phyloP scores from a whole-genome alignment of 2,113 vertebrate species.

The Cryptotis parvus region DNA sequence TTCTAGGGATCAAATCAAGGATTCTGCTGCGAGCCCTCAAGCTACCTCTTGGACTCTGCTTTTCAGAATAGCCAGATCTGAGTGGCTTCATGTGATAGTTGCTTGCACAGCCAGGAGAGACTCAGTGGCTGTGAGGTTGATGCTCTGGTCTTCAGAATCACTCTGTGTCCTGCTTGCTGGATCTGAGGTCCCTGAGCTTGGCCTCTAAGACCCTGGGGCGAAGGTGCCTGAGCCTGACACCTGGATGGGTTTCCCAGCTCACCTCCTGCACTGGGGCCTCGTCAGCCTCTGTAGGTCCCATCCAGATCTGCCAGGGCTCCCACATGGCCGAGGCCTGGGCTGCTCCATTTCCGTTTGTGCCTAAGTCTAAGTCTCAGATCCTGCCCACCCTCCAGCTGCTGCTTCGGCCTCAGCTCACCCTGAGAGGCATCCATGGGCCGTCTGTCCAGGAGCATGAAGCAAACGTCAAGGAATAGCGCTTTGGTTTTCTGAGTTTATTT shows the following conservation, averaged over 20 bases:
- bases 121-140: neutral
- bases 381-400: neutral
- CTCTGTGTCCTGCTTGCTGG: neutral
- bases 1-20: too few species aligned
- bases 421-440: neutral
- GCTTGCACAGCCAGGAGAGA: too few species aligned
- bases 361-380: neutral
- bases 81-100: too few species aligned
- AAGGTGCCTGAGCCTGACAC: neutral
- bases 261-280: neutral
- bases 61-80: too few species aligned
- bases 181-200: neutral
- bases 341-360: neutral
- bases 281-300: neutral
- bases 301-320: neutral
- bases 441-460: neutral
- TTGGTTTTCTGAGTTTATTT: neutral
- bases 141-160: neutral
- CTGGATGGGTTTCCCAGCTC: neutral
- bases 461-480: neutral
- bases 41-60: too few species aligned
- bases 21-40: too few species aligned
- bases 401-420: slow-evolving; percentile 1
- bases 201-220: neutral
- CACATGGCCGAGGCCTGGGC: neutral